A percentile compares a stretch with the other conserved stretches of the same genome.
phyloP scores from a whole-genome alignment of 2,113 vertebrate genomes.

The Pachycephala philippinensis region DNA sequence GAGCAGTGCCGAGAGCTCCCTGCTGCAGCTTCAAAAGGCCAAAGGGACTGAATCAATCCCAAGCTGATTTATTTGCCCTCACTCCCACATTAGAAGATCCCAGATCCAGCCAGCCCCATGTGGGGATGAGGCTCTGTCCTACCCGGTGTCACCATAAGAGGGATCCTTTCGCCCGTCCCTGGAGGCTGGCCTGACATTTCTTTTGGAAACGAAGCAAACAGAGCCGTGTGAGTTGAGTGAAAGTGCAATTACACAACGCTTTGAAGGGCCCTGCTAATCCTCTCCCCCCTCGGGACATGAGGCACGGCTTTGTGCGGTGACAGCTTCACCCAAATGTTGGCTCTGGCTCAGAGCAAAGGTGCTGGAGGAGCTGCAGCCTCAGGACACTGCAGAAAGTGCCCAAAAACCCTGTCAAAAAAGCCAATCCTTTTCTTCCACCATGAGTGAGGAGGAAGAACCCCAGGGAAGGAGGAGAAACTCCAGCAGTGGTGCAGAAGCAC shows the following conservation, averaged over 20 bases:
- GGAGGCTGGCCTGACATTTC: conserved; percentile 7
- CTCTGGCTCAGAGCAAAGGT: not conserved
- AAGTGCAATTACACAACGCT: conserved; percentile 42
- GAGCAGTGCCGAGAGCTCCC: not conserved
- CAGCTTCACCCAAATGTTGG: not conserved
- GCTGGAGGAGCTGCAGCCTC: not conserved
- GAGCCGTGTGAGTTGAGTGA: not conserved
- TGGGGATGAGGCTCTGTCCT: not conserved
- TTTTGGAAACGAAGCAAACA: not conserved
- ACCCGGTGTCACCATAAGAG: conserved; percentile 44
- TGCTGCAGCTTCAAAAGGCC: not conserved
- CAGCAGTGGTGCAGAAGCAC: not conserved
- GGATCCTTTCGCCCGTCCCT: conserved; percentile 37
- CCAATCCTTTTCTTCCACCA: not conserved
- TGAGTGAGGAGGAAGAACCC: not conserved
- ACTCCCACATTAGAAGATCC: fast-evolving
- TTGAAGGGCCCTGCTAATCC: conserved; percentile 56
- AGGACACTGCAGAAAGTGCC: not conserved
- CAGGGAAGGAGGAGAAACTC: not conserved
- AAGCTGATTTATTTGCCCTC: not conserved
- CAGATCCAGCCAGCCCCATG: fast-evolving
- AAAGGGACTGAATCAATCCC: not conserved
- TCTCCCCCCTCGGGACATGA: conserved; percentile 1
- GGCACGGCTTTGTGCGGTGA: not conserved
- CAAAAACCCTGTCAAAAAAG: not conserved